Conservation (phyloP, 2,797 vertebrate species). For the Odontamblyopus lacepedii region DNA sequence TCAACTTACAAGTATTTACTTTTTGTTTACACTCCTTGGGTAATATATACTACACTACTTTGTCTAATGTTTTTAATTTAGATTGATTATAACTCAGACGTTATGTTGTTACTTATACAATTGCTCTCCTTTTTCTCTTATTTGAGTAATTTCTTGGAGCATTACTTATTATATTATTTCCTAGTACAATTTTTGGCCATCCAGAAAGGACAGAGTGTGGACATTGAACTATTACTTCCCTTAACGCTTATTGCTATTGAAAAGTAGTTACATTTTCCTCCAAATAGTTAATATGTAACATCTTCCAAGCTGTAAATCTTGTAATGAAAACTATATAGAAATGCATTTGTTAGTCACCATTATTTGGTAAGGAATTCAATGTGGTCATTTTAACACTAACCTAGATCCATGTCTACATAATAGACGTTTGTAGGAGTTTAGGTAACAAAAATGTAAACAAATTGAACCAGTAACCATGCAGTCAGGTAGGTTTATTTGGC, state of each 20-base stretch:
- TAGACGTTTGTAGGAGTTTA: neutral
- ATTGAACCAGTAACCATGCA: neutral
- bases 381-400: neutral
- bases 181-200: too few relatives aligned
- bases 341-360: constrained; percentile 71
- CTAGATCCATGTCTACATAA: neutral
- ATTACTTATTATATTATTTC: neutral
- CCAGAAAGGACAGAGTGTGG: constrained; percentile 29
- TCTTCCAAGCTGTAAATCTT: constrained; percentile 60
- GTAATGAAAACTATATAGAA: constrained; percentile 67
- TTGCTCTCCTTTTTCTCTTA: neutral
- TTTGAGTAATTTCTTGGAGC: neutral
- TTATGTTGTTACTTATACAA: neutral
- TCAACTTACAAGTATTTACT: too few relatives aligned
- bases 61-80: too few relatives aligned
- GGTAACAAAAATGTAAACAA: neutral
- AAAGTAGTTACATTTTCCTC: constrained; percentile 56
- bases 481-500: neutral
- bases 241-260: constrained; percentile 21
- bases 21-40: too few relatives aligned
- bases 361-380: neutral
- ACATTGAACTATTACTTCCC: constrained; percentile 43
- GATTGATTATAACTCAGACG: too few relatives aligned
- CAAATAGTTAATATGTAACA: constrained; percentile 60
- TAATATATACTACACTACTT: too few relatives aligned